These are phyloP conservation scores for Batillaria attramentaria DNA, from an alignment of 1,140 invertebrate species.

Conservation along the genomic window DNA sequence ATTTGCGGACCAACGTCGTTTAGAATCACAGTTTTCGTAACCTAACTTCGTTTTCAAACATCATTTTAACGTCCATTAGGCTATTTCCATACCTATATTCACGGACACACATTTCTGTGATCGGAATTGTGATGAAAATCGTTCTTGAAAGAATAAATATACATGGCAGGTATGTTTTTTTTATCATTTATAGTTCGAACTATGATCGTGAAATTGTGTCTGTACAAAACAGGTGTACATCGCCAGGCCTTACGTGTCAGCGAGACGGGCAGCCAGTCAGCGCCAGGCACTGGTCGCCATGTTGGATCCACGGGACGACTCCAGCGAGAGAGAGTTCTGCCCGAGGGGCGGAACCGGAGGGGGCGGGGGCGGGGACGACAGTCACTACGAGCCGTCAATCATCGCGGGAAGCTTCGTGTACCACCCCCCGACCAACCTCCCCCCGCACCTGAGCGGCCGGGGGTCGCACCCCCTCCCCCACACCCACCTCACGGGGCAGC, in stretches of 20 bases:
- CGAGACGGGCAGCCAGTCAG: constrained; percentile 13
- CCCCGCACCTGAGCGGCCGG: constrained; percentile 33
- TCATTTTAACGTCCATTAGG: neutral
- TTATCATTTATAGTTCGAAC: neutral
- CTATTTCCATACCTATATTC: neutral
- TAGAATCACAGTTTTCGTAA: too few species aligned
- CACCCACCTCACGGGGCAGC: neutral
- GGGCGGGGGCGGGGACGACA: constrained; percentile 27
- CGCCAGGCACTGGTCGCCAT: constrained; percentile 20
- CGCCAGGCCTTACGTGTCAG: constrained; percentile 9
- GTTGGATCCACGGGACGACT: constrained; percentile 29
- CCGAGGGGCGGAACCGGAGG: neutral
- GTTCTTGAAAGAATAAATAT: neutral
- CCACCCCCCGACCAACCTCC: constrained; percentile 42
- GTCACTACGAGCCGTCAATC: constrained; percentile 43
- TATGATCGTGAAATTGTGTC: neutral
- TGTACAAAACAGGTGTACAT: constrained; percentile 16
- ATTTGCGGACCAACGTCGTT: too few species aligned
- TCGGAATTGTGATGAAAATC: neutral
- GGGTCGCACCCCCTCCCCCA: constrained; percentile 16
- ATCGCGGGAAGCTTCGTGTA: constrained; percentile 48
- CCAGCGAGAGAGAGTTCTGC: constrained; percentile 39
- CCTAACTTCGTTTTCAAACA: too few species aligned
- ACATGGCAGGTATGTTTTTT: neutral
- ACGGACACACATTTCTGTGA: neutral